Percentiles rank a stretch among this genome's conserved stretches.
Evolutionary conservation across 2,797 vertebrate genomes (phyloP).

Genomic region (Chromobotia macracanthus): DNA sequence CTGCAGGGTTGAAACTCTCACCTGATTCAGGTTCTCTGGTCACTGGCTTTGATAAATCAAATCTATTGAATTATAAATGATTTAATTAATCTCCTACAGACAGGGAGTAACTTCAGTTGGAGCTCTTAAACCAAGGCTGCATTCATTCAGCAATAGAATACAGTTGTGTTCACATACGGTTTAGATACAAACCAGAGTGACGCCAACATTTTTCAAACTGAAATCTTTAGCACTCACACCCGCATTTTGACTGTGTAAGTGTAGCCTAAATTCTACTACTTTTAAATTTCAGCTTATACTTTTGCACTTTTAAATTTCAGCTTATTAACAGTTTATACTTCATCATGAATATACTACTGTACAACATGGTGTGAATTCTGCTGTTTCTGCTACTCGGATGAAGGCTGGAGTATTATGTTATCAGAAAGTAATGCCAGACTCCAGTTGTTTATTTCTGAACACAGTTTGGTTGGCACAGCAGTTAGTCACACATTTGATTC

Average conservation of each 20-base stretch:
- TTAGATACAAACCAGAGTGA: neutral
- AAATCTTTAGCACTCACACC: neutral
- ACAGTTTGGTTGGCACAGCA: constrained; percentile 14
- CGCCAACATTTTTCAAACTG: neutral
- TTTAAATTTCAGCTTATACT: no score
- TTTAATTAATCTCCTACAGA: constrained; percentile 10
- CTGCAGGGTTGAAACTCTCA: neutral
- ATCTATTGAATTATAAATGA: constrained; percentile 23
- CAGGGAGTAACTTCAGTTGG: neutral
- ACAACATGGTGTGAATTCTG: neutral
- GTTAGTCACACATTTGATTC: constrained; percentile 20
- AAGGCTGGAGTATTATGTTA: neutral
- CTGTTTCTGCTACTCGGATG: neutral
- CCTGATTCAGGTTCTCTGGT: constrained; percentile 30
- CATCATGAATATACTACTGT: neutral
- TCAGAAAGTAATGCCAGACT: constrained; percentile 5
- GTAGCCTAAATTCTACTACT: no score
- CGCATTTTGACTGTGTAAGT: neutral
- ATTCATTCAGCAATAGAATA: neutral
- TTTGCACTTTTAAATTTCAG: no score
- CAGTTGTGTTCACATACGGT: neutral
- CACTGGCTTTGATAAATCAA: constrained; percentile 40
- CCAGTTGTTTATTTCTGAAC: constrained; percentile 8
- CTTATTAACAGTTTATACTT: no score
- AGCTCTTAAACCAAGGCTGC: neutral